Conservation (phyloP, 2,797 vertebrate genomes). For the Pangasius sanitwongsei region DNA sequence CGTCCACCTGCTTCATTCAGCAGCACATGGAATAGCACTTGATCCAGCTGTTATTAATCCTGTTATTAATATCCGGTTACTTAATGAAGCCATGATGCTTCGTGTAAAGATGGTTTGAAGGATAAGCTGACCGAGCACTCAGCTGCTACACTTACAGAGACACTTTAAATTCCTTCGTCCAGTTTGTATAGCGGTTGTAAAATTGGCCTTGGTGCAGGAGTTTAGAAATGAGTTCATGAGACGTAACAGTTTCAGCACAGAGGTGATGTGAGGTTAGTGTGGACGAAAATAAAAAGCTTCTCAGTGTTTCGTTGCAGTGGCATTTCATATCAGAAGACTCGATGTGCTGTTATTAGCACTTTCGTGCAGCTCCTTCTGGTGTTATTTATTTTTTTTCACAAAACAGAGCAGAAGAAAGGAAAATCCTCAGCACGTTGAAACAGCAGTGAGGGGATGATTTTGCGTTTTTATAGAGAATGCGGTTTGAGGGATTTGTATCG, state of each 20-base stretch:
- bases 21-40: too few species aligned
- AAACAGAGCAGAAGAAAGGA: background rate
- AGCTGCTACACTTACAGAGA: too few species aligned
- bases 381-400: background rate
- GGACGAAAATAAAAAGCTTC: background rate
- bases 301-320: background rate
- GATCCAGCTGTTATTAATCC: too few species aligned
- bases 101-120: too few species aligned
- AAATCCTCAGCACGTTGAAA: background rate
- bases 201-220: background rate
- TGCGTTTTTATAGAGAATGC: background rate
- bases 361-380: background rate
- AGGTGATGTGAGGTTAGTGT: background rate
- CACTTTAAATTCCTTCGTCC: too few species aligned
- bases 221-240: background rate
- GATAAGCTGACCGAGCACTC: too few species aligned
- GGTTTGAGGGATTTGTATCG: background rate
- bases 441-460: background rate
- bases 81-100: too few species aligned
- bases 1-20: too few species aligned
- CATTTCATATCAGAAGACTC: background rate
- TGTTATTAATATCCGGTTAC: too few species aligned
- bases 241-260: too few species aligned
- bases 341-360: background rate
- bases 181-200: too few species aligned